Percentiles rank a stretch among this genome's conserved stretches.
Conservation (phyloP, 2,113 vertebrate species). For the Connochaetes taurinus region DNA sequence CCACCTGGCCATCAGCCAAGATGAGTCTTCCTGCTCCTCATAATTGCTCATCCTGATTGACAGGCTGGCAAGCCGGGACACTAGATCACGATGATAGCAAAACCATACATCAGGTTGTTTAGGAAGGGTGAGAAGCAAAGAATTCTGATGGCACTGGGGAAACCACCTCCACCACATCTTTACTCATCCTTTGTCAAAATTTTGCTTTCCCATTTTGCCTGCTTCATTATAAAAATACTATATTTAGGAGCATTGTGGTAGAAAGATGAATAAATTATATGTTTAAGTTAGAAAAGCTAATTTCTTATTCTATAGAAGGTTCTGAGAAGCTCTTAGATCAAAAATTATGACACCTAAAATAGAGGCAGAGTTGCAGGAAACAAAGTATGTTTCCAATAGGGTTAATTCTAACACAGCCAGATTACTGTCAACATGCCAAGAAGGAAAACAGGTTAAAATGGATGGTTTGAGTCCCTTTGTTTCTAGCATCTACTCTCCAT, state of each 20-base stretch:
- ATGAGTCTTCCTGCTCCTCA: background rate
- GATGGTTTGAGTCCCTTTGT: background rate
- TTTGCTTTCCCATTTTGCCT: background rate
- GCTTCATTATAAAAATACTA: background rate
- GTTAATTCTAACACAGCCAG: background rate
- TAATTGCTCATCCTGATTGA: background rate
- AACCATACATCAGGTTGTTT: background rate
- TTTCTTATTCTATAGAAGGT: background rate
- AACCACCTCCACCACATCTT: background rate
- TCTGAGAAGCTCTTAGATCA: background rate
- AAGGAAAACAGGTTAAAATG: background rate
- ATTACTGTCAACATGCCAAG: background rate
- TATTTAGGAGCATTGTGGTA: background rate
- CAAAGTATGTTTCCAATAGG: background rate
- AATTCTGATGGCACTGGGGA: background rate
- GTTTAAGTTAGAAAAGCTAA: background rate
- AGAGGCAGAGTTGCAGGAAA: background rate
- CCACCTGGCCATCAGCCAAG: constrained; percentile 21
- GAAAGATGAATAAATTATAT: background rate
- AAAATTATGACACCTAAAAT: background rate
- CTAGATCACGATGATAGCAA: background rate
- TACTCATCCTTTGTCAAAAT: background rate
- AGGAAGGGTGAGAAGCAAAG: background rate
- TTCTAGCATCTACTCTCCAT: background rate
- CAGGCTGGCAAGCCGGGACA: background rate